A percentile compares a stretch with the other conserved stretches of the same genome.
Evolutionary conservation across 2,113 vertebrate species (phyloP).

Genomic region (Erythrocercus mccallii): DNA sequence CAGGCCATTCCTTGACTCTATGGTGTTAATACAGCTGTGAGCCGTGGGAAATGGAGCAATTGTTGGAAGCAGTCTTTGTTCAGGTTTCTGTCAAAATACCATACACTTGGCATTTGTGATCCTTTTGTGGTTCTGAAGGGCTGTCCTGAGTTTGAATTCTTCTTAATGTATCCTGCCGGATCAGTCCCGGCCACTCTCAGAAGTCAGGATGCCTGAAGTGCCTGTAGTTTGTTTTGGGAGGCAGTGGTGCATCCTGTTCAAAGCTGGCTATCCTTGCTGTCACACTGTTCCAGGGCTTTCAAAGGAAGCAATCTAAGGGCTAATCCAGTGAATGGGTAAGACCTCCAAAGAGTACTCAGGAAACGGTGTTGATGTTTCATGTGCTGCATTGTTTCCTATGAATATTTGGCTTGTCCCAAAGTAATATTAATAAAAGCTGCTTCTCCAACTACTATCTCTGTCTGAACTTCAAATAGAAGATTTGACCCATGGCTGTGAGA

Average conservation of each 20-base stretch:
- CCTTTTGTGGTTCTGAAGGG: not conserved
- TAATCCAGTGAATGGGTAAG: not conserved
- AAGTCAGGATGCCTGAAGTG: not conserved
- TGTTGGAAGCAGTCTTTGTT: not conserved
- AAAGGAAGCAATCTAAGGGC: not conserved
- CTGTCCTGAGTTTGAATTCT: not conserved
- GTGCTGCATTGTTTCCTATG: constrained; percentile 31
- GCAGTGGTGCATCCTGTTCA: not conserved
- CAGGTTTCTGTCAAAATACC: constrained; percentile 3
- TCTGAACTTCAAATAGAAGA: not conserved
- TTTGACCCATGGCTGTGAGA: not conserved
- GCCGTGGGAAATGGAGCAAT: constrained; percentile 14
- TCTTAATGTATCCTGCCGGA: fast-evolving
- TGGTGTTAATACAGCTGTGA: not conserved
- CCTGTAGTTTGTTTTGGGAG: not conserved
- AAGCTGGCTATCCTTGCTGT: not conserved
- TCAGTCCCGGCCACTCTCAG: fast-evolving
- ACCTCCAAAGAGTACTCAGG: not conserved
- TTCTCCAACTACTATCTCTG: not conserved
- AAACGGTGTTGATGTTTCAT: not conserved
- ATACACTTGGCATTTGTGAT: not conserved
- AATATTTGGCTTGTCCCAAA: not conserved
- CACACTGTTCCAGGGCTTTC: not conserved
- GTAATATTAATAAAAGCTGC: not conserved
- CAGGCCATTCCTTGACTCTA: not conserved